Percentiles rank a stretch among this genome's conserved stretches.
These are phyloP conservation scores for Drosophila willistoni DNA, from an alignment of 1,140 invertebrate species.

Conservation along the genomic window DNA sequence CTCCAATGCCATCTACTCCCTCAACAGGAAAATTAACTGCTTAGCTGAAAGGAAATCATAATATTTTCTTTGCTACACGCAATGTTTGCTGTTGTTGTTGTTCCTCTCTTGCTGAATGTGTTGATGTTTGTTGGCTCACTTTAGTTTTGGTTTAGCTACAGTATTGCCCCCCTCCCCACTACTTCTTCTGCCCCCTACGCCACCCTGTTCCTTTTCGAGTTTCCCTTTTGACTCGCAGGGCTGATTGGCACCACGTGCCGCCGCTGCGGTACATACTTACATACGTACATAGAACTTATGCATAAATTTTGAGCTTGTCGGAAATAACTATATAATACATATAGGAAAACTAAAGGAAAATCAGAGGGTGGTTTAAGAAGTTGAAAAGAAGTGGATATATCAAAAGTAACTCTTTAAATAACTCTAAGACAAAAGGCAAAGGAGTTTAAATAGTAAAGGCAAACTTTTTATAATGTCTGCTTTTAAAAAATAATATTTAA, in stretches of 20 bases:
- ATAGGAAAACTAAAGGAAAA: not conserved
- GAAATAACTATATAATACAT: constrained; percentile 36
- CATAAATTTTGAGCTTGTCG: constrained; percentile 48
- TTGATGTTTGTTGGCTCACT: constrained; percentile 42
- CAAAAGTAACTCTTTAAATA: too few relatives aligned
- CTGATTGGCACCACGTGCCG: constrained; percentile 57
- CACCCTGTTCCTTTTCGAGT: constrained; percentile 14
- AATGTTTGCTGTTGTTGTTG: constrained; percentile 1
- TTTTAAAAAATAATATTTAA: too few relatives aligned
- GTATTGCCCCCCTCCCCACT: constrained; percentile 8
- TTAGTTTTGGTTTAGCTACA: constrained; percentile 23
- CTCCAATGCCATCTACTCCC: not conserved
- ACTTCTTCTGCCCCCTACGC: not conserved
- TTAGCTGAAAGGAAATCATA: constrained; percentile 54
- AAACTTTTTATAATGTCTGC: too few relatives aligned
- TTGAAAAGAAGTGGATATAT: not conserved
- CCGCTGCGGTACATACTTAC: constrained; percentile 4
- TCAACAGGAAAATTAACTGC: constrained; percentile 43
- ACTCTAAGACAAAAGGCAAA: too few relatives aligned
- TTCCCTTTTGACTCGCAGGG: not conserved
- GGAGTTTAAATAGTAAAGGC: too few relatives aligned
- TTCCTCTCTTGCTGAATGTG: not conserved
- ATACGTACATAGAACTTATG: constrained; percentile 31
- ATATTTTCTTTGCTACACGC: constrained; percentile 40
- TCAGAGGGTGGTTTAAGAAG: not conserved